Conservation (phyloP, 2,797 vertebrate species). For the Eidolon dupreanum region DNA sequence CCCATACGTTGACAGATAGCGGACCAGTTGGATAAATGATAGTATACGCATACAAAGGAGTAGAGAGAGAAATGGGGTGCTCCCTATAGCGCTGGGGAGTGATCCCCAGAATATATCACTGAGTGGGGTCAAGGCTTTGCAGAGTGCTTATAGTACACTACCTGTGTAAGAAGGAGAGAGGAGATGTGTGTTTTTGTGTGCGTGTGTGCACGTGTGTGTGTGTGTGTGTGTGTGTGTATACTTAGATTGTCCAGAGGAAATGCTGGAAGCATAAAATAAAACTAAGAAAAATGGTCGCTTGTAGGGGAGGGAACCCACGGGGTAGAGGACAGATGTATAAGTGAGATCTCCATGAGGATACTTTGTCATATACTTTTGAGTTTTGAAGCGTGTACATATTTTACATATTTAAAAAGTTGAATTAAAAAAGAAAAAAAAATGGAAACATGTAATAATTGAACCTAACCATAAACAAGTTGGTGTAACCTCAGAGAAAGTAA, state of each 20-base stretch:
- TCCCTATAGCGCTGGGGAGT: rapidly evolving
- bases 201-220: rapidly evolving
- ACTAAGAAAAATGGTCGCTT: neutral
- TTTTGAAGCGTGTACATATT: neutral
- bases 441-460: neutral
- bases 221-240: rapidly evolving
- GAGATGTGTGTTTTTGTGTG: neutral
- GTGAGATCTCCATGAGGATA: neutral
- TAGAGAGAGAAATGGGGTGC: neutral
- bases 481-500: neutral
- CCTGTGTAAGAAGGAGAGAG: neutral
- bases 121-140: no score
- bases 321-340: rapidly evolving
- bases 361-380: neutral
- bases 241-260: neutral
- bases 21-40: neutral
- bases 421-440: neutral
- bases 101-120: rapidly evolving
- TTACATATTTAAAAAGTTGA: neutral
- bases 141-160: no score
- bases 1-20: neutral
- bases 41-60: neutral
- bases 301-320: neutral
- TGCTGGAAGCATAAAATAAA: neutral
- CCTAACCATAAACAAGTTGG: neutral